Conservation (phyloP, 2,888 invertebrate species). For the Ischnus inquisitorius region DNA sequence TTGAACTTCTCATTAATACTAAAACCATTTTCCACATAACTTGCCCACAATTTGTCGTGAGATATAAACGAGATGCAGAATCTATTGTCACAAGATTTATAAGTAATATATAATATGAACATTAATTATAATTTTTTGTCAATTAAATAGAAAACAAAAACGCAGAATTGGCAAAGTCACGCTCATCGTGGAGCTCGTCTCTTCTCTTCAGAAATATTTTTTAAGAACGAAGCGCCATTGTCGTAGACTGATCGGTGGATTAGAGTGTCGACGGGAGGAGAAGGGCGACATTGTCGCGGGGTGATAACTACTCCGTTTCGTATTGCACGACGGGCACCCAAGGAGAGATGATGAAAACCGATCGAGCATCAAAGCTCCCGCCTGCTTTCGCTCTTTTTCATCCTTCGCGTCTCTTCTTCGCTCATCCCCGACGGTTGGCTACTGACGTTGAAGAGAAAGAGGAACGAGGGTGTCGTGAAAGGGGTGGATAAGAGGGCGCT, state of each 20-base stretch:
- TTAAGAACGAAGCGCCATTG: slow-evolving; percentile 1
- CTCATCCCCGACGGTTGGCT: background rate
- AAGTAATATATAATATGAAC: too few species aligned
- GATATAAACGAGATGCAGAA: too few species aligned
- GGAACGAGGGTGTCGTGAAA: background rate
- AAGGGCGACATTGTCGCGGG: slow-evolving; percentile 15
- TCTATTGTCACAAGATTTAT: too few species aligned
- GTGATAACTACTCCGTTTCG: slow-evolving; percentile 21
- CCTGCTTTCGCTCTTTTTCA: background rate
- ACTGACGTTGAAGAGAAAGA: slow-evolving; percentile 4
- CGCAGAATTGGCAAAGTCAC: too few species aligned
- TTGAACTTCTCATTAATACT: too few species aligned
- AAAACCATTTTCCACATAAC: too few species aligned
- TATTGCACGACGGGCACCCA: background rate
- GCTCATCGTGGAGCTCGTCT: background rate
- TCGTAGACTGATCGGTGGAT: slow-evolving; percentile 32
- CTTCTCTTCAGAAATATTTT: background rate
- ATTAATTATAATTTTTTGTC: too few species aligned
- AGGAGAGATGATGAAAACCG: background rate
- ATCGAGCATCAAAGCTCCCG: background rate
- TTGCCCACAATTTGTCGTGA: too few species aligned
- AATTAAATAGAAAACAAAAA: too few species aligned
- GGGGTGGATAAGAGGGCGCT: slow-evolving; percentile 1
- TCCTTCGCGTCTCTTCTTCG: background rate
- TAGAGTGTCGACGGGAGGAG: slow-evolving; percentile 30